These are phyloP conservation scores for Lucifuga dentata DNA, from an alignment of 2,113 vertebrate species.

Conservation along the genomic window DNA sequence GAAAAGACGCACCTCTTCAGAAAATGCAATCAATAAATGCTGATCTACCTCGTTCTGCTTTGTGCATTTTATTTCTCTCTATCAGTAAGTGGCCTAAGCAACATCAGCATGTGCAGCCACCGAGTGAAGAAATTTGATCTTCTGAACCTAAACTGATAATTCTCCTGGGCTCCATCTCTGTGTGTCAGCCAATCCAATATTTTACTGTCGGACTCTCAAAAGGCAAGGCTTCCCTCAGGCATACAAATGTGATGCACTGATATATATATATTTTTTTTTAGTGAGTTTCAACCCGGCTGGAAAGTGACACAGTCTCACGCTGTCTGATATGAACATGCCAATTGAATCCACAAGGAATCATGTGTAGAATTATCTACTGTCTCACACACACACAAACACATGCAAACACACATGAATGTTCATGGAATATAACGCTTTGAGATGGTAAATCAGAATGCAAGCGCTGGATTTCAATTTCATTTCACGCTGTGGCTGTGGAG, in stretches of 20 bases:
- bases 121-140: constrained; percentile 38
- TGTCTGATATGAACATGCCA: constrained; percentile 52
- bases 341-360: constrained; percentile 29
- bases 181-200: constrained; percentile 63
- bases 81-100: not conserved
- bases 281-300: constrained; percentile 55
- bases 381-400: not conserved
- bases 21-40: constrained; percentile 9
- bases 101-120: constrained; percentile 30
- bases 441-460: constrained; percentile 59
- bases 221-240: constrained; percentile 57
- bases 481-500: constrained; percentile 30
- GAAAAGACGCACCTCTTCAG: not conserved
- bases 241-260: constrained; percentile 67
- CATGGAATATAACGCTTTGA: constrained; percentile 29
- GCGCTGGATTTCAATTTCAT: constrained; percentile 63
- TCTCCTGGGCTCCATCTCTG: constrained; percentile 48
- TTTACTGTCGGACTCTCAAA: constrained; percentile 69
- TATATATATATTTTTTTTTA: constrained; percentile 56
- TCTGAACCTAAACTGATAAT: constrained; percentile 65
- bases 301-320: constrained; percentile 37
- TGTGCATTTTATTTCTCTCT: constrained; percentile 12
- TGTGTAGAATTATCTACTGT: constrained; percentile 2
- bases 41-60: not conserved
- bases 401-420: not conserved